Percentiles rank a stretch among this genome's conserved stretches.
phyloP scores from a whole-genome alignment of 2,888 invertebrate genomes.

The Teinopalpus imperialis region DNA sequence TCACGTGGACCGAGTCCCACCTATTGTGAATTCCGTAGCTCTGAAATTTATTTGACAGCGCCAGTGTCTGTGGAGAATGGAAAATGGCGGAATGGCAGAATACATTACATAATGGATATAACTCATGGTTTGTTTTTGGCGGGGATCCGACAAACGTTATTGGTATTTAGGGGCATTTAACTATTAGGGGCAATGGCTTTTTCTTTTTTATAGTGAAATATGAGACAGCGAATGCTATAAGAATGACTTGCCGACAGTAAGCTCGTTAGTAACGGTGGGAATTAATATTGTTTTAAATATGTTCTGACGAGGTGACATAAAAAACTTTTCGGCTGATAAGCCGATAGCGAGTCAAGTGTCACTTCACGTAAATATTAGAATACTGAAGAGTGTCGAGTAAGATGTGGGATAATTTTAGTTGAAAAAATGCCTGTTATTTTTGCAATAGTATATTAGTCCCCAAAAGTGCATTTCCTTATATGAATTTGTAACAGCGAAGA shows the following conservation, averaged over 20 bases:
- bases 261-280: constrained; percentile 65
- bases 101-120: constrained; percentile 76
- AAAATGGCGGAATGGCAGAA: constrained; percentile 78
- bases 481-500: too few species aligned
- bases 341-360: constrained; percentile 13
- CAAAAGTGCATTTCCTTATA: too few species aligned
- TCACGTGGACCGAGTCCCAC: constrained; percentile 59
- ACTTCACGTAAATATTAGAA: constrained; percentile 1
- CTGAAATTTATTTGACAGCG: constrained; percentile 81
- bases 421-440: too few species aligned
- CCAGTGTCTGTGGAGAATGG: constrained; percentile 80
- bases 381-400: background rate
- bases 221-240: constrained; percentile 57
- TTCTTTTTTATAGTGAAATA: constrained; percentile 58
- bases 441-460: too few species aligned
- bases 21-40: constrained; percentile 78
- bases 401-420: too few species aligned
- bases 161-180: constrained; percentile 77
- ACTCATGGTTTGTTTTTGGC: constrained; percentile 82
- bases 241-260: constrained; percentile 62
- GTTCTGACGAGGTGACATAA: constrained; percentile 31
- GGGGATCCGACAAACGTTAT: constrained; percentile 79
- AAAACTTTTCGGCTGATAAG: constrained; percentile 18
- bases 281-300: constrained; percentile 63
- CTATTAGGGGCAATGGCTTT: constrained; percentile 67